Evolutionary conservation across 2,797 vertebrate species (phyloP).

Genomic region (Dryobates pubescens): DNA sequence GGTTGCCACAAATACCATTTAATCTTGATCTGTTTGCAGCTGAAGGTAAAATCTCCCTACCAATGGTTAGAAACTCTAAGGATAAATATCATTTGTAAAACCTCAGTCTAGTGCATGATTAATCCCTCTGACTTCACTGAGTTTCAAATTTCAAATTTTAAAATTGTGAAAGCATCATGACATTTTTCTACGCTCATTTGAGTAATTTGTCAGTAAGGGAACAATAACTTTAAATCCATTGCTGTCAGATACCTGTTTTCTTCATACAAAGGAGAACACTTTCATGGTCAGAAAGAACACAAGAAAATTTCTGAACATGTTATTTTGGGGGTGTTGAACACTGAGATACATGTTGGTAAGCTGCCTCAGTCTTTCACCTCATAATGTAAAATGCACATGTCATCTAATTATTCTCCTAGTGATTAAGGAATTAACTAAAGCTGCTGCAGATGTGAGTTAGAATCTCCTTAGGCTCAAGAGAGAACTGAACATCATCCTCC

Average conservation of each 20-base stretch:
- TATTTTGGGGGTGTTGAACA: background rate
- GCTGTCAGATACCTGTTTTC: background rate
- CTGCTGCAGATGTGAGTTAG: background rate
- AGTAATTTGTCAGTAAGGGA: background rate
- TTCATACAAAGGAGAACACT: background rate
- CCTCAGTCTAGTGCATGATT: constrained; percentile 2
- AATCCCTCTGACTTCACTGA: background rate
- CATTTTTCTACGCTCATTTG: background rate
- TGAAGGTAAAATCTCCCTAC: background rate
- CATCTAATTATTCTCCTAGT: constrained; percentile 18
- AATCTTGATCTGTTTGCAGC: background rate
- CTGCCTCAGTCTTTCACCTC: background rate
- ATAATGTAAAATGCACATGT: background rate
- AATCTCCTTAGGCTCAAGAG: background rate
- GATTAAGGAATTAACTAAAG: constrained; percentile 49
- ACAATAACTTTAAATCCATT: background rate
- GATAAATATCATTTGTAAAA: constrained; percentile 33
- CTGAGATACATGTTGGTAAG: background rate
- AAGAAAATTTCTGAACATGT: background rate
- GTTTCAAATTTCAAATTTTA: constrained; percentile 38
- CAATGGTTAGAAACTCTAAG: background rate
- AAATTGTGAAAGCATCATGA: background rate
- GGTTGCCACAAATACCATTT: constrained; percentile 6
- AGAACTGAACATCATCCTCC: background rate
- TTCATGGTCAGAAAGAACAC: background rate